Percentiles rank a stretch among this genome's conserved stretches.
Conservation (phyloP, 1,140 invertebrate genomes). For the Scaptomyza pallida region DNA sequence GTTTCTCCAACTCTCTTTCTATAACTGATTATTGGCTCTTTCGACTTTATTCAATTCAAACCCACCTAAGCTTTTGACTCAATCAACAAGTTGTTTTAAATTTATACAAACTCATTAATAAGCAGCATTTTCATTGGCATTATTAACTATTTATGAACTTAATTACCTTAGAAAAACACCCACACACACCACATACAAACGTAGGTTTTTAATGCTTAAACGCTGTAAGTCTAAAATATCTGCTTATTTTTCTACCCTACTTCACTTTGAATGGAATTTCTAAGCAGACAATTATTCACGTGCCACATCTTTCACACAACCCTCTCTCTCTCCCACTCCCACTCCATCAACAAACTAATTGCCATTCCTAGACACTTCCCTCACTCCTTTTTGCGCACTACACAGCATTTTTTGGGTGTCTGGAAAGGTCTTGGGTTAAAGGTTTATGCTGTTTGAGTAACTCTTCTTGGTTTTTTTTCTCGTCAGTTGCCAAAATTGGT, state of each 20-base stretch:
- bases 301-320: conserved; percentile 15
- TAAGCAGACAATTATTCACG: conserved; percentile 59
- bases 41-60: too few species aligned
- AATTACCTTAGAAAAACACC: background rate
- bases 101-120: background rate
- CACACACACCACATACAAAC: background rate
- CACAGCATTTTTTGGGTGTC: background rate
- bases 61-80: background rate
- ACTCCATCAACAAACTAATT: conserved; percentile 3
- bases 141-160: background rate
- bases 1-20: too few species aligned
- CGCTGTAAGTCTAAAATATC: background rate
- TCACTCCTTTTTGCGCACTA: background rate
- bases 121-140: background rate
- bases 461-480: background rate
- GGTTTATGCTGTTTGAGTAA: background rate
- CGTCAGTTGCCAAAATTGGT: background rate
- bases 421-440: background rate
- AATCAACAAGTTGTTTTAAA: background rate
- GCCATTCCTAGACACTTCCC: background rate
- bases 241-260: background rate
- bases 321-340: background rate
- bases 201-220: background rate
- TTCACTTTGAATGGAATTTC: conserved; percentile 49
- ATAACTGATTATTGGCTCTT: too few species aligned